Evolutionary conservation across 2,113 vertebrate species (phyloP).

Genomic region (Sinocyclocheilus anshuiensis): DNA sequence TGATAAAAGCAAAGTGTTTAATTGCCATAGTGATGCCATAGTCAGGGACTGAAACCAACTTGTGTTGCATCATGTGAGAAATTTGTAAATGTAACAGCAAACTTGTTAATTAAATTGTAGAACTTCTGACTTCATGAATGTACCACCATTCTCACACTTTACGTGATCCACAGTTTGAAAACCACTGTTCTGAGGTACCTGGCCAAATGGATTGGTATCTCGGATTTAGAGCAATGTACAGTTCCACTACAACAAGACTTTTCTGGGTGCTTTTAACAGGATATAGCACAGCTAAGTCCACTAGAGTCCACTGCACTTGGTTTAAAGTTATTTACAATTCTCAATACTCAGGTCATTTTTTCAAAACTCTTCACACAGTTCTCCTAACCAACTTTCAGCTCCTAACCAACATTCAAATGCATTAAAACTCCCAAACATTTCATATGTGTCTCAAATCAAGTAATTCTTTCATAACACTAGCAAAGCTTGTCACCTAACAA

Average conservation of each 20-base stretch:
- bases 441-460: too few relatives aligned
- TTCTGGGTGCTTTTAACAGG: background rate
- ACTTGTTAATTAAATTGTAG: background rate
- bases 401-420: too few relatives aligned
- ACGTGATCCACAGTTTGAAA: background rate
- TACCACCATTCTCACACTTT: background rate
- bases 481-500: too few relatives aligned
- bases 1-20: conserved; percentile 21
- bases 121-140: background rate
- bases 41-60: background rate
- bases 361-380: too few relatives aligned
- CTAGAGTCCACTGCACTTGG: too few relatives aligned
- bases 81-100: background rate
- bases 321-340: too few relatives aligned
- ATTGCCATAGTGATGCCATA: conserved; percentile 36
- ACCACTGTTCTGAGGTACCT: background rate
- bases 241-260: conserved; percentile 3
- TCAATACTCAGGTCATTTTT: too few relatives aligned
- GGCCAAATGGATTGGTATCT: conserved; percentile 22
- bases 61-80: background rate
- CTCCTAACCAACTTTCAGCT: too few relatives aligned
- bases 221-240: conserved; percentile 27
- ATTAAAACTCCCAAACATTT: too few relatives aligned
- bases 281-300: background rate
- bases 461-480: too few relatives aligned